phyloP scores from a whole-genome alignment of 2,797 vertebrate species.

The Acrossocheilus fasciatus region DNA sequence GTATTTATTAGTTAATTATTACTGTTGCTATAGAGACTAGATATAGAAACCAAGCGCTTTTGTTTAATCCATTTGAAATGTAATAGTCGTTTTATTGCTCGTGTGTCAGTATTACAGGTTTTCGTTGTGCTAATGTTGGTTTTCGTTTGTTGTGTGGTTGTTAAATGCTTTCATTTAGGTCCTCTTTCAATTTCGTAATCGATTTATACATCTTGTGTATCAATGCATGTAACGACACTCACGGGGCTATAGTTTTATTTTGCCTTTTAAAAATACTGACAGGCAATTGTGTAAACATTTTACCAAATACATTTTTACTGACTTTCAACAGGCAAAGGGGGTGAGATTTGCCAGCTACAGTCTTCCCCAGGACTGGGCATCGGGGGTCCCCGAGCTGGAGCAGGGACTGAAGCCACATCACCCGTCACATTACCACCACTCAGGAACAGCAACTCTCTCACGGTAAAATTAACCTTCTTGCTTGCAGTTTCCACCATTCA shows the following conservation, averaged over 20 bases:
- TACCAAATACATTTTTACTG: neutral
- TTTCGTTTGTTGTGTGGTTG: conserved; percentile 1
- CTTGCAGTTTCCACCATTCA: neutral
- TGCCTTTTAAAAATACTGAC: neutral
- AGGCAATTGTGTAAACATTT: neutral
- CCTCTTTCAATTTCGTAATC: conserved; percentile 54
- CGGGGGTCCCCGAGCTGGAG: conserved; percentile 78
- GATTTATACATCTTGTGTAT: neutral
- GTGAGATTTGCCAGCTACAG: conserved; percentile 82
- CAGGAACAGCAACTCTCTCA: conserved; percentile 83
- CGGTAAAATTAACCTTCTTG: conserved; percentile 74
- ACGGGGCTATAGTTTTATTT: neutral
- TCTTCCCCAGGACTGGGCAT: conserved; percentile 79
- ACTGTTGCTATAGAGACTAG: neutral
- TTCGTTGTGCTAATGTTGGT: neutral
- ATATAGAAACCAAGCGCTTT: neutral
- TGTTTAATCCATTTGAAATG: neutral
- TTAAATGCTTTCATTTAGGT: conserved; percentile 1
- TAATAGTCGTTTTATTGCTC: neutral
- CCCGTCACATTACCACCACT: conserved; percentile 86
- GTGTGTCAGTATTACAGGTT: neutral
- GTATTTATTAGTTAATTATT: neutral
- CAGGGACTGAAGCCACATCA: conserved; percentile 81
- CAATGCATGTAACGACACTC: neutral
- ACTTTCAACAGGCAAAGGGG: conserved; percentile 75